A percentile compares a stretch with the other conserved stretches of the same genome.
These are phyloP conservation scores for Hephaestus fuliginosus DNA, from an alignment of 2,797 vertebrate species.

Conservation along the genomic window DNA sequence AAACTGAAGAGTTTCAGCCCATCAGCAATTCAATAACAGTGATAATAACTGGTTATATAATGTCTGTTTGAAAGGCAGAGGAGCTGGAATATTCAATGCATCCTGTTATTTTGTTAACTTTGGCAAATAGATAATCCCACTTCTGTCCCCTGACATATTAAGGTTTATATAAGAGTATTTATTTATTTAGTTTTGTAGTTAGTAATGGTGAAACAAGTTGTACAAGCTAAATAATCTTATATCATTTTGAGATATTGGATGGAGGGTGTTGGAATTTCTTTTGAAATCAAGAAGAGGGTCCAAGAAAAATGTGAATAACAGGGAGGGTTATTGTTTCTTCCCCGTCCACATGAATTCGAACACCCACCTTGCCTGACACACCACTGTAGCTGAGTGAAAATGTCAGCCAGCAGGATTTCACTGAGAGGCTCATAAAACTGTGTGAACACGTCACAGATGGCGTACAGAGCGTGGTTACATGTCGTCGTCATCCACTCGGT, in stretches of 20 bases:
- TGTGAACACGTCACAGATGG: constrained; percentile 97
- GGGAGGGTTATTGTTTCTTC: not conserved
- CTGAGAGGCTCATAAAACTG: constrained; percentile 97
- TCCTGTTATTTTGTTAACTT: not conserved
- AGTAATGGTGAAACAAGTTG: not conserved
- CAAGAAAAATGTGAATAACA: not conserved
- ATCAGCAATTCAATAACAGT: not conserved
- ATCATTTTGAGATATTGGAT: too few relatives aligned
- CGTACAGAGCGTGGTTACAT: constrained; percentile 97
- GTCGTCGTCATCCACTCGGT: constrained; percentile 99
- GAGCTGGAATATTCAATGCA: not conserved
- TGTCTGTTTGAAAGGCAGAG: not conserved
- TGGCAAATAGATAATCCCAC: not conserved
- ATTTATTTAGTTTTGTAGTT: not conserved
- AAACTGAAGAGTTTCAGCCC: not conserved
- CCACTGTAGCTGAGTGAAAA: constrained; percentile 97
- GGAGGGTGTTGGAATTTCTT: not conserved
- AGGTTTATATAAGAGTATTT: not conserved
- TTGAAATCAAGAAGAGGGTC: not conserved
- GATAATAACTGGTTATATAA: not conserved
- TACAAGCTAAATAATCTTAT: not conserved
- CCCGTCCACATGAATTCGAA: not conserved
- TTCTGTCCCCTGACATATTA: not conserved
- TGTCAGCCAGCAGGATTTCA: constrained; percentile 92
- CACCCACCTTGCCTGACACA: constrained; percentile 95